Conservation (phyloP, 1,140 invertebrate genomes). For the Nasonia vitripennis region DNA sequence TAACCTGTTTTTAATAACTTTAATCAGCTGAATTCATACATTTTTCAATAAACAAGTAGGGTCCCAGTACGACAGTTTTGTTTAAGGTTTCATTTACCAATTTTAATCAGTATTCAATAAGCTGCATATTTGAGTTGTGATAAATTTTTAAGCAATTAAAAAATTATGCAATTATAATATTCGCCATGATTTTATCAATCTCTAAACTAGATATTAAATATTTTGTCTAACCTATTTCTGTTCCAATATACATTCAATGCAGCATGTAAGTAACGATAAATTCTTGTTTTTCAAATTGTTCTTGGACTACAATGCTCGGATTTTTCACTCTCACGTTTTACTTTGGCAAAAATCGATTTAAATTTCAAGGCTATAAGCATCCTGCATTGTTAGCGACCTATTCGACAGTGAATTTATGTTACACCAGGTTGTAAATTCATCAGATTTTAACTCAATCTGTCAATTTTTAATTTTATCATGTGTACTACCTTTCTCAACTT, state of each 20-base stretch:
- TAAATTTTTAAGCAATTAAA: not conserved
- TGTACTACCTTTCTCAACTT: not conserved
- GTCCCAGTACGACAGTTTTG: too few species aligned
- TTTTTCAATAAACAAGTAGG: not conserved
- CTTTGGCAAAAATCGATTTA: not conserved
- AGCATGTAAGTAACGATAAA: too few species aligned
- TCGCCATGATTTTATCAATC: too few species aligned
- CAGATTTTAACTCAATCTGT: not conserved
- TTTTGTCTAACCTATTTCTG: too few species aligned
- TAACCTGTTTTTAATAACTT: too few species aligned
- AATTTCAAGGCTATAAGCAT: not conserved
- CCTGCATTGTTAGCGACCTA: not conserved
- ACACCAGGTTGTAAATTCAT: not conserved
- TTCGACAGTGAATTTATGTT: not conserved
- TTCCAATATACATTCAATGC: too few species aligned
- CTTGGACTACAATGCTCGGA: not conserved
- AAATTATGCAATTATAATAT: not conserved
- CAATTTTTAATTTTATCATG: not conserved
- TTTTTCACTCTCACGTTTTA: not conserved
- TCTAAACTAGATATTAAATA: too few species aligned
- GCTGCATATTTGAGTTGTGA: not conserved
- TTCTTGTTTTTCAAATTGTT: too few species aligned
- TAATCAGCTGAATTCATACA: too few species aligned
- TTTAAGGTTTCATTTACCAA: too few species aligned
- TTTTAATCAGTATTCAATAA: not conserved